Base-by-base conservation (phyloP, 2,113 vertebrate species). In the Rhinichthys klamathensis region DNA sequence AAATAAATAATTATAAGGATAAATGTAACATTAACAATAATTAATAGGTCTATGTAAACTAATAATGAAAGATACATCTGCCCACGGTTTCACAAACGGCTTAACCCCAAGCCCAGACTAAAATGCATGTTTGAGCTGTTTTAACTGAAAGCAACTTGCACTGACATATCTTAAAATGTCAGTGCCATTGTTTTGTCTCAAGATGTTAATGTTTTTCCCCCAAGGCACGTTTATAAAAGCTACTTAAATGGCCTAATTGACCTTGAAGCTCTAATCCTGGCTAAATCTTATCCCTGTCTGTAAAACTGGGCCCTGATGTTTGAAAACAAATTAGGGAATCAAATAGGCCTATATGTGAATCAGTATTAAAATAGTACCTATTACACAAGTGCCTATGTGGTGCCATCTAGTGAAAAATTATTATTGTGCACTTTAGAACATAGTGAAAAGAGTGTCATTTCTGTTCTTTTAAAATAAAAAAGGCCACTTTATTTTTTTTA, bases 401-500 rank as follows among this genome's bases (percentile, higher is more conserved):
- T 63, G 78, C 78, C 78, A 61, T 63, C 78, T 80, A 60, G 78
- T 80, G 78, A 80, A 80, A 15, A 35, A 80, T 80, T n/a, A 61
- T 74, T 74, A 12, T 74, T 74, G n/a, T 25, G 38, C 32, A 44
- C 23, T 23, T 27, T 70, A 6, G 25, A 69, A 69, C 25, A 30
- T 30, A 30, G 23, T 30, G 16, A 23, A 46, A 11, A 12, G 60
- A 63, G 60, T n/a, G 11, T 27, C 4, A 11, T 63, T 63, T 25
- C n/a, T 61, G 0, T 27, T 27, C n/a, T 38, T 6, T 41, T 41
- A 41, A 6, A 41, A 41, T 41, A 41, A 30, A 30, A 30, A 30
- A 30, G 2, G 30, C 30, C 30, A 30, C 30, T 41, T 41, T 4
- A 41, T 41, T 41, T 6, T 41, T 6, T 41, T 44, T 44, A 9